These are phyloP conservation scores for Eretmocerus hayati DNA, from an alignment of 2,888 invertebrate genomes.

Conservation along the genomic window DNA sequence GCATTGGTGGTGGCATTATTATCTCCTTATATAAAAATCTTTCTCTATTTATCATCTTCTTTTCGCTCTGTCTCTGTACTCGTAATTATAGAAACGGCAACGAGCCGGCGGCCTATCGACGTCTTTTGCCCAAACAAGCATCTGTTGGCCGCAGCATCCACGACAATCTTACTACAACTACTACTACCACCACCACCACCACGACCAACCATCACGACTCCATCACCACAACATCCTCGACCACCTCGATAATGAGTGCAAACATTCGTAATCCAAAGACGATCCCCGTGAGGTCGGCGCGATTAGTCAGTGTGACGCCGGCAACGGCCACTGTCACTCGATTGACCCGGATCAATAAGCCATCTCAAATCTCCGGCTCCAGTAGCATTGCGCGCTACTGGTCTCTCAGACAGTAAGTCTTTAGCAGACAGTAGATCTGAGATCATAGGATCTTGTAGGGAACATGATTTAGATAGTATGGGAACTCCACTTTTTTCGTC, in stretches of 20 bases:
- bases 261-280: constrained; percentile 8
- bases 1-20: neutral
- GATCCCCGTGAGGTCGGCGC: constrained; percentile 8
- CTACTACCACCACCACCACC: constrained; percentile 11
- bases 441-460: too few relatives aligned
- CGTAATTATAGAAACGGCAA: constrained; percentile 15
- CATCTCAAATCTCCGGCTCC: constrained; percentile 4
- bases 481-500: neutral
- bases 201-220: constrained; percentile 2
- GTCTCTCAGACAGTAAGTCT: constrained; percentile 22
- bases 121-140: constrained; percentile 12
- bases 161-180: constrained; percentile 18
- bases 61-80: neutral
- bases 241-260: constrained; percentile 3
- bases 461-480: too few relatives aligned
- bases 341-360: constrained; percentile 10
- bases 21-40: constrained; percentile 14
- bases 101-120: constrained; percentile 12
- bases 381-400: constrained; percentile 33
- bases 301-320: constrained; percentile 7
- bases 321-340: constrained; percentile 3
- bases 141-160: constrained; percentile 10
- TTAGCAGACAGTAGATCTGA: too few relatives aligned
- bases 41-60: constrained; percentile 3
- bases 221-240: constrained; percentile 3